Evolutionary conservation across 2,888 invertebrate genomes (phyloP).

Genomic region (Pasiphila rectangulata): DNA sequence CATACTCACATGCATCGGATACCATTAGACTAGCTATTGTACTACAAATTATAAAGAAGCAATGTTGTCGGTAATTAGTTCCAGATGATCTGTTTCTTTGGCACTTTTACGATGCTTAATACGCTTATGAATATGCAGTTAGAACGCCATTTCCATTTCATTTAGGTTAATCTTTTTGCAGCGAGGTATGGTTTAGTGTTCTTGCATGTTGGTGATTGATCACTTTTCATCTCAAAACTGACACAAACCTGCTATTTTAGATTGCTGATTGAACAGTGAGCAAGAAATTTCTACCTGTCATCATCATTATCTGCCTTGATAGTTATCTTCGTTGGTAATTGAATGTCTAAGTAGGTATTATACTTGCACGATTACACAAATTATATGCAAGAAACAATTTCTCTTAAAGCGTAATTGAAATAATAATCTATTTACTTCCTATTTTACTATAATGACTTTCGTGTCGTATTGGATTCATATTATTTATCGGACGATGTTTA

Average conservation of each 20-base stretch:
- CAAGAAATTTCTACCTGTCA: slow-evolving; percentile 4
- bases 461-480: too few relatives aligned
- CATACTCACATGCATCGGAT: too few relatives aligned
- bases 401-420: too few relatives aligned
- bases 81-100: slow-evolving; percentile 6
- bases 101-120: slow-evolving; percentile 13
- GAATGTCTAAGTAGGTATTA: too few relatives aligned
- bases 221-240: slow-evolving; percentile 22
- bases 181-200: slow-evolving; percentile 2
- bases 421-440: too few relatives aligned
- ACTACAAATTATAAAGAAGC: too few relatives aligned
- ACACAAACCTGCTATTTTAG: slow-evolving; percentile 6
- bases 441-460: too few relatives aligned
- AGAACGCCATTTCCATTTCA: slow-evolving; percentile 16
- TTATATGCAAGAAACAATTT: too few relatives aligned
- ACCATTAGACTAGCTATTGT: too few relatives aligned
- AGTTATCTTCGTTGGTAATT: too few relatives aligned
- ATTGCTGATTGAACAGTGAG: slow-evolving; percentile 1
- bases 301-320: not conserved
- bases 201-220: slow-evolving; percentile 24
- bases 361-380: not conserved
- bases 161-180: slow-evolving; percentile 19
- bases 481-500: too few relatives aligned
- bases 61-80: slow-evolving; percentile 1
- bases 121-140: slow-evolving; percentile 16